Conservation (phyloP, 2,888 invertebrate genomes). For the Chirona hameri region DNA sequence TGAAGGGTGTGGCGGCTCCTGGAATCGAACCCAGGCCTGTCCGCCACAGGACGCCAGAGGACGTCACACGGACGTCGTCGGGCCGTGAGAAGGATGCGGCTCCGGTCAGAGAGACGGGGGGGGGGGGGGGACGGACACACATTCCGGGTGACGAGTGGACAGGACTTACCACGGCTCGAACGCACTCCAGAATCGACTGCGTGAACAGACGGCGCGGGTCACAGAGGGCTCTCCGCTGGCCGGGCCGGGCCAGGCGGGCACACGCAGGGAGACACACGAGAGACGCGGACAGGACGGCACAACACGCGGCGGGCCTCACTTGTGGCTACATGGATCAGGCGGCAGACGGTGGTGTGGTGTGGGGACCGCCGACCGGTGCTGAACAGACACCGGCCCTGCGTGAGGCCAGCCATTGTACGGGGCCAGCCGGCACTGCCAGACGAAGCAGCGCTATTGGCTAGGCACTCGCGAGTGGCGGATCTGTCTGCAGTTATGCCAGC, state of each 20-base stretch:
- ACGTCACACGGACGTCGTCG: background rate
- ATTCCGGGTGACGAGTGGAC: background rate
- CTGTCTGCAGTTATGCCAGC: too few relatives aligned
- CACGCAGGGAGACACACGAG: conserved; percentile 23
- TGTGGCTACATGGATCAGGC: background rate
- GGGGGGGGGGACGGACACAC: conserved; percentile 27
- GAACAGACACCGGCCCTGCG: too few relatives aligned
- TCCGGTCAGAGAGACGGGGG: background rate
- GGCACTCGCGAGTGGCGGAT: too few relatives aligned
- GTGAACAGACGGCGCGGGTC: conserved; percentile 40
- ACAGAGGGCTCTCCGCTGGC: conserved; percentile 12
- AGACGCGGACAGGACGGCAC: conserved; percentile 23
- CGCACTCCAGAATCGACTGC: conserved; percentile 98
- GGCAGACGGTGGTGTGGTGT: background rate
- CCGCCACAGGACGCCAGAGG: too few relatives aligned
- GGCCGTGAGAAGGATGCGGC: background rate
- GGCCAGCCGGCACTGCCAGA: too few relatives aligned
- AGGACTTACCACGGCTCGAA: conserved; percentile 95
- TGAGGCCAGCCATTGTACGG: too few relatives aligned
- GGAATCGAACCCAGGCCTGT: too few relatives aligned
- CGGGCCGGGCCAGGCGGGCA: background rate
- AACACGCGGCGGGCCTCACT: conserved; percentile 1
- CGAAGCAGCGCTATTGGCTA: too few relatives aligned
- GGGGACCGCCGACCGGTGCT: background rate
- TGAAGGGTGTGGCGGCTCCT: too few relatives aligned